Evolutionary conservation across 2,888 invertebrate species (phyloP), one percentile per base, ranked within the genome.

Genomic region (Nymphalis polychloros): DNA sequence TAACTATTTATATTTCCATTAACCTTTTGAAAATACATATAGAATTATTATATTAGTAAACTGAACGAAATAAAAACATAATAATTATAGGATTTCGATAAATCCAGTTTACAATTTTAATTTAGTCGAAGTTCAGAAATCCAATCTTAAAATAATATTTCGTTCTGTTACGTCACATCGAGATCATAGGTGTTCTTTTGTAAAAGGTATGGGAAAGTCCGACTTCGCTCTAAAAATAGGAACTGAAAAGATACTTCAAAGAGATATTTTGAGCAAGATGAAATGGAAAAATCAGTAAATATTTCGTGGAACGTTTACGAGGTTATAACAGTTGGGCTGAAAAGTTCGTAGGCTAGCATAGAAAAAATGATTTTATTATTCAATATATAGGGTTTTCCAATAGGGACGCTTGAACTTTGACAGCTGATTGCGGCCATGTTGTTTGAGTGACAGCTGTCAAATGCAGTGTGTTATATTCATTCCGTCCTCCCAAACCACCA

Each of bases 1-100:
- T 52, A 75, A 72, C 74, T 76, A 73, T 74, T 79, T 76, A 77
- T 72, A 59, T 76, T 75, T 75, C 72, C 74, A 72, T 73, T 53
- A n/a, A 19, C 5, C 6, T 31, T 62, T 62, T 16, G 16, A 23
- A 27, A 27, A 23, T 19, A 53, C 20, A 27, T 55, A n/a, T n/a
- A n/a, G n/a, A n/a, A n/a, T 52, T 20, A 52, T 23, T 1, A 23
- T 8, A 52, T 23, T 13, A 52, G 5, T 2, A 8, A 8, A 49
- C 19, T n/a, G 19, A 49, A 2, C 23, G 1, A 23, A 23, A 23
- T 23, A 23, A 23, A 23, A 23, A 23, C 23, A 23, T 23, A 23
- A 23, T 23, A 23, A 23, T 23, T 23, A 23, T 41, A 10, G 8
- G 1, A 41, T 41, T 41, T 41, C 27, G 6, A 31, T 31, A 31